phyloP scores from a whole-genome alignment of 2,797 vertebrate genomes.

The Sus cebifrons region DNA sequence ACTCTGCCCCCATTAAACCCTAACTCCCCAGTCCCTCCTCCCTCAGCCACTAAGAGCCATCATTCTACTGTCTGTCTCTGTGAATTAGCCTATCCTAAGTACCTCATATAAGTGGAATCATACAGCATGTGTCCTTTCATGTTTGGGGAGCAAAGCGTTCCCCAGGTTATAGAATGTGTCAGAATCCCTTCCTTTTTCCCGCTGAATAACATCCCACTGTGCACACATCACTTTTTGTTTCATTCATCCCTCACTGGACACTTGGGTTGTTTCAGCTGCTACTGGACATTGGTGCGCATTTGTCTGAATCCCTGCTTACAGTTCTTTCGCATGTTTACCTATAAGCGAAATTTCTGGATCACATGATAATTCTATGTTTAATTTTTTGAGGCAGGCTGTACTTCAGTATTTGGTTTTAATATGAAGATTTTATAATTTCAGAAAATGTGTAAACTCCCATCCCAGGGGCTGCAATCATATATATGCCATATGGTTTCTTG shows the following conservation, averaged over 20 bases:
- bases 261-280: neutral
- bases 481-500: neutral
- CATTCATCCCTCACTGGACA: neutral
- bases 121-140: neutral
- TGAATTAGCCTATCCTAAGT: neutral
- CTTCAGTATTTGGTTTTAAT: constrained; percentile 41
- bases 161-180: neutral
- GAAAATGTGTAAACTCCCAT: neutral
- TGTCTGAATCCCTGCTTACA: neutral
- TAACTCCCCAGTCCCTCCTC: neutral
- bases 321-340: neutral
- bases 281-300: neutral
- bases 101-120: neutral
- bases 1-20: neutral
- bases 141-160: neutral
- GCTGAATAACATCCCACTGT: neutral
- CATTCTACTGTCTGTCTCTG: neutral
- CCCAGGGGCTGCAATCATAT: neutral
- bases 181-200: neutral
- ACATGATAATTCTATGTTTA: neutral
- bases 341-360: neutral
- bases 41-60: no score
- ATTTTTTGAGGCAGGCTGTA: constrained; percentile 16
- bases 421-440: neutral
- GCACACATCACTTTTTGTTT: neutral